A percentile compares a stretch with the other conserved stretches of the same genome.
phyloP scores from a whole-genome alignment of 53 echinoderm and acorn worm species.

The Temnopleurus reevesii region DNA sequence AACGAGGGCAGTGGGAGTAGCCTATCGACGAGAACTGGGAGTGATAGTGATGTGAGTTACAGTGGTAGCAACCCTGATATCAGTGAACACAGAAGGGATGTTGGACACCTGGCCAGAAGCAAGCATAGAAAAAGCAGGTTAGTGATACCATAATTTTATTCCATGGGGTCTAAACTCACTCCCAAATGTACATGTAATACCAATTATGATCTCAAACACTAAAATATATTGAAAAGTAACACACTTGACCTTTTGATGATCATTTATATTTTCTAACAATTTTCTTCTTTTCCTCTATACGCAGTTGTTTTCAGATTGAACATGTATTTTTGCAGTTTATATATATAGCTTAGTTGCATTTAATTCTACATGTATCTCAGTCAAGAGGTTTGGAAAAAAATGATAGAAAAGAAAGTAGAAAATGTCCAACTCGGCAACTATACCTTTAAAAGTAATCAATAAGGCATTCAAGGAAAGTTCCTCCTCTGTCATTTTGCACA shows the following conservation, averaged over 20 bases:
- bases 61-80: slow-evolving; percentile 31
- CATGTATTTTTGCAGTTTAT: no score
- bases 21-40: slow-evolving; percentile 29
- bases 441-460: no score
- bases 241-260: background rate
- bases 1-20: slow-evolving; percentile 18
- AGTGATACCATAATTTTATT: background rate
- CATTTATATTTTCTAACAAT: background rate
- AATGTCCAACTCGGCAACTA: no score
- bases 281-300: background rate
- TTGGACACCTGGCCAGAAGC: background rate
- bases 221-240: background rate
- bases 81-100: background rate
- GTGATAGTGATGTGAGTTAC: slow-evolving; percentile 41
- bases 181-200: background rate
- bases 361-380: no score
- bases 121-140: slow-evolving; percentile 50
- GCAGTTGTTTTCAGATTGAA: background rate
- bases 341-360: no score
- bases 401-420: no score
- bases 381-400: no score
- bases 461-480: no score
- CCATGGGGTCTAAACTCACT: background rate
- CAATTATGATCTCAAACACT: background rate
- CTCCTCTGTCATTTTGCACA: no score